Evolutionary conservation across 2,113 vertebrate genomes (phyloP), one percentile per base, ranked within the genome.

Genomic region (Callaeas wilsoni): DNA sequence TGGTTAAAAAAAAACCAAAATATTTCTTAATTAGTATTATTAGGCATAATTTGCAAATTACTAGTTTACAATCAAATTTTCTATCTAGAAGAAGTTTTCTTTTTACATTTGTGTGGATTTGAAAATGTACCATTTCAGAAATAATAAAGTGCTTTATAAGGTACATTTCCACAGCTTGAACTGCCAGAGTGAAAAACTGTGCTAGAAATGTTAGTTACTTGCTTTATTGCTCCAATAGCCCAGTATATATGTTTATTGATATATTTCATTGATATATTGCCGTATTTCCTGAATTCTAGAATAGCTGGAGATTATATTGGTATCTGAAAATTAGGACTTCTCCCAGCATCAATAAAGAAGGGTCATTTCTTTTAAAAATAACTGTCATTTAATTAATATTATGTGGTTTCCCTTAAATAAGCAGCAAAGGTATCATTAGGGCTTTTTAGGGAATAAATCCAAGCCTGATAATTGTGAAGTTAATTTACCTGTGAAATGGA

Each of bases 401-500:
- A 25, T 25, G 13, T 64, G 12, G 1, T 46, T 92, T 42, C 49
- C 41, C 86, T 90, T 80, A 87, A 93, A 83, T 30, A 59, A 84
- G 33, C 18, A 84, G 19, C 23, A 73, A 73, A 80, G 10, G 15
- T 65, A 62, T 86, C 46, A 67, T 92, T 74, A 80, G 33, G 50
- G 20, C 13, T 57, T 93, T 89, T 90, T 53, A 82, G 23, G 16
- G 67, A 73, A 80, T 73, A 26, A 92, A 6, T 82, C 64, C 57
- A 86, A 65, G 81, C 9, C 29, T 42, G 13, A 46, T 92, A 87
- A 94, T 59, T 92, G 74, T 22, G 46, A 83, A 85, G 42, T 87
- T 93, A 86, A 88, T 96, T 69, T 94, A 76, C 77, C 53, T 88
- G 49, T 87, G 63, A 95, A 90, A 90, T 95, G 13, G 76, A 87